Percentiles rank a stretch among this genome's conserved stretches.
Conservation (phyloP, 2,888 invertebrate genomes). For the Mamestra brassicae region DNA sequence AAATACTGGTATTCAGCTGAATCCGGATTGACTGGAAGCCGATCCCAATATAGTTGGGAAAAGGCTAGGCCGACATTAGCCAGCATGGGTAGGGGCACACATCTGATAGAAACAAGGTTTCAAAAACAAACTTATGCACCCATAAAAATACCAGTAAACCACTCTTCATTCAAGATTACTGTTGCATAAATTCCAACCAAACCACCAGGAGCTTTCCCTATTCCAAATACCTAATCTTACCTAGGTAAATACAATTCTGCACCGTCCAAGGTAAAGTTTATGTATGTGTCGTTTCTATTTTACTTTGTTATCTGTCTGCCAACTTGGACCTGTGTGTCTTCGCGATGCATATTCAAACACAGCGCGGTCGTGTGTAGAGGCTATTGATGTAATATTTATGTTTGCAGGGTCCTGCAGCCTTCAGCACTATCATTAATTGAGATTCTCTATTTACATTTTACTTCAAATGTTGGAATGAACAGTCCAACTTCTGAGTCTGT, state of each 20-base stretch:
- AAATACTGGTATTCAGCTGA: too few species aligned
- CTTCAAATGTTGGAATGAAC: slow-evolving; percentile 34
- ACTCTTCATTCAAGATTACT: slow-evolving; percentile 9
- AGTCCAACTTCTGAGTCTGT: slow-evolving; percentile 5
- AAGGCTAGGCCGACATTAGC: too few species aligned
- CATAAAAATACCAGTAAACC: background rate
- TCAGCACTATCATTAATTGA: slow-evolving; percentile 51
- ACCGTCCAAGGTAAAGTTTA: slow-evolving; percentile 54
- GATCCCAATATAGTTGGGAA: too few species aligned
- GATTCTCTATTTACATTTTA: slow-evolving; percentile 42
- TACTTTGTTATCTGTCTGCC: slow-evolving; percentile 62
- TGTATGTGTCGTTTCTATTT: slow-evolving; percentile 64
- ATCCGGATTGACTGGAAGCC: too few species aligned
- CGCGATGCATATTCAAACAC: slow-evolving; percentile 66
- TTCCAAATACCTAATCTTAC: background rate
- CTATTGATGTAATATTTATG: slow-evolving; percentile 42
- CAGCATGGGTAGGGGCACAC: background rate
- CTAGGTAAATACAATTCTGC: slow-evolving; percentile 42
- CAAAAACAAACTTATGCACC: background rate
- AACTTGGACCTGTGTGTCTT: slow-evolving; percentile 61
- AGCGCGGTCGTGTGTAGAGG: slow-evolving; percentile 27
- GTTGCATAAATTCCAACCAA: slow-evolving; percentile 14
- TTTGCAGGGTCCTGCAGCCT: slow-evolving; percentile 38
- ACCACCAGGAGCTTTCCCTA: background rate
- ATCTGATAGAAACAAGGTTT: background rate